Conservation (phyloP, 2,113 vertebrate genomes). For the Hystrix brachyura region DNA sequence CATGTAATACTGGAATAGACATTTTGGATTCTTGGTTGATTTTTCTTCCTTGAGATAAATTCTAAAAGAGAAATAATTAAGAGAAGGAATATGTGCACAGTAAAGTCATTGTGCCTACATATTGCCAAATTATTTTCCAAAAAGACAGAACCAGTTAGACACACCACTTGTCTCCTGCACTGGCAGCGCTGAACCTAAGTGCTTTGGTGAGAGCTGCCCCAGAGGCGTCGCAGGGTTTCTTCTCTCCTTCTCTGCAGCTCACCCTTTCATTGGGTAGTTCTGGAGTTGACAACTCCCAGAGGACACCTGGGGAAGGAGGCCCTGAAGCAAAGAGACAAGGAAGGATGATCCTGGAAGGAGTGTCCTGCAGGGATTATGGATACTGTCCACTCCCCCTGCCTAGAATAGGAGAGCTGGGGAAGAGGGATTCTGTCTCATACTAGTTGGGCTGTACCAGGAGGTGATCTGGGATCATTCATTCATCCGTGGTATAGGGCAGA, state of each 20-base stretch:
- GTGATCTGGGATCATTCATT: not conserved
- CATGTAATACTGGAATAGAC: not conserved
- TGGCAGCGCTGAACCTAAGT: not conserved
- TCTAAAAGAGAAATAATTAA: not conserved
- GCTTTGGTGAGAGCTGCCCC: fast-evolving
- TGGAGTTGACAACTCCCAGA: not conserved
- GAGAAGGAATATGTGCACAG: too few relatives aligned
- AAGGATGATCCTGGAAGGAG: not conserved
- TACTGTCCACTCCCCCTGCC: too few relatives aligned
- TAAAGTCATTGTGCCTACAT: not conserved
- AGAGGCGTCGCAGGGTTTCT: too few relatives aligned
- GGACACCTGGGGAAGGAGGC: not conserved
- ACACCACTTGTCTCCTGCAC: not conserved
- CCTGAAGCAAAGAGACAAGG: not conserved
- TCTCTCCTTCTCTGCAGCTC: not conserved
- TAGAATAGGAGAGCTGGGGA: not conserved
- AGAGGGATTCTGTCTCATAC: fast-evolving
- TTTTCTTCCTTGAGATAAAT: not conserved
- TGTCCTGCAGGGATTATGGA: too few relatives aligned
- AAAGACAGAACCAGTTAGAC: not conserved
- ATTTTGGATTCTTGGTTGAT: not conserved
- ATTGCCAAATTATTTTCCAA: not conserved
- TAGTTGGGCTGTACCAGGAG: not conserved
- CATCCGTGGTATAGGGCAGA: not conserved
- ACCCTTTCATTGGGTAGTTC: not conserved